Base-by-base conservation (phyloP, 64 coral and sea anemone species). In the Dendronephthya gigantea region DNA sequence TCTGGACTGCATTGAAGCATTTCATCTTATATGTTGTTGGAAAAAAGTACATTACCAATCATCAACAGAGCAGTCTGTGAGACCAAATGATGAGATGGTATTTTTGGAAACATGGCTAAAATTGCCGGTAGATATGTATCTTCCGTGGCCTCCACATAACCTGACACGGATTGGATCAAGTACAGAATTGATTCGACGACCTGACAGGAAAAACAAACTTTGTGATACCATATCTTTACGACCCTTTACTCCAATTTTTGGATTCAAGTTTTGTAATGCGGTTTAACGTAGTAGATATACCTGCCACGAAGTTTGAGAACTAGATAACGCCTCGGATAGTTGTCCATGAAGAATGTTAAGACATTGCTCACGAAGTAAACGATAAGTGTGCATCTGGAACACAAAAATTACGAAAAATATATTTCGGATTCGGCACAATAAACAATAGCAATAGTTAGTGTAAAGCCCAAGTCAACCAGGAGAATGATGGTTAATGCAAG, bases 1-100 rank as follows among this genome's bases (percentile, higher is more conserved):
- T 45, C 41, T 45, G 41, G 11, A 45, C 41, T 45, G 41, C 41
- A 45, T 45, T 45, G 11, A 4, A 45, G 11, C 11, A 45, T 45
- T 11, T 45, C 11, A 45, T 45, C 11, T 6, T 45, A 56, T 2
- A 19, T 19, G 23, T 56, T 8, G 2, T 56, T 56, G 69, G 35
- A 17, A 17, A 66, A 30, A 66, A 40, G 41, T 8, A 96, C 95
- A n/a, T 85, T 86, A 98, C 95, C 95, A 62, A 98, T 92, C 95
- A 98, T 98, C 41, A 98, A 34, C 48, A 98, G 87, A 2, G 95
- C 95, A 4, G 95, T 90, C 70, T 98, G 92, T 56, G 95, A 90
- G 17, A 98, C 90, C 27, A 25, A 84, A 0, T 92, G 85, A 28
- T 91, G 89, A 29, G 90, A 82, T 0, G 95, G 95, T 19, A 98